phyloP scores from a whole-genome alignment of 1,140 invertebrate genomes.

The Calephelis virginiensis region DNA sequence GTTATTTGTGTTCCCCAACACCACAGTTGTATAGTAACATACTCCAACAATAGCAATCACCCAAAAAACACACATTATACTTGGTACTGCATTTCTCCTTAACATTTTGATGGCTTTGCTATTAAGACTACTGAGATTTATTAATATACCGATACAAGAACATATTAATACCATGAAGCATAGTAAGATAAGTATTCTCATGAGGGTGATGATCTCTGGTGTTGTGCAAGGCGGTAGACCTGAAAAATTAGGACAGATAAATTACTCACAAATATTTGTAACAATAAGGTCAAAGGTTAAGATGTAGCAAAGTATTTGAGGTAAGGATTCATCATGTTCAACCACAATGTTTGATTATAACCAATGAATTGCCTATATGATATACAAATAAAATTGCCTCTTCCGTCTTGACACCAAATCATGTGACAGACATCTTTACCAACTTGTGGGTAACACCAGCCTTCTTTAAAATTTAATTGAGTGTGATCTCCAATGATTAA shows the following conservation, averaged over 20 bases:
- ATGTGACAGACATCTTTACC: no score
- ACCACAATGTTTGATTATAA: no score
- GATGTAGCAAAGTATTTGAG: no score
- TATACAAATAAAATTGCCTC: no score
- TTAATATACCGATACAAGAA: constrained; percentile 75
- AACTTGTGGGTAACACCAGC: no score
- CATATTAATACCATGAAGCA: constrained; percentile 78
- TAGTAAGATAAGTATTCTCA: constrained; percentile 77
- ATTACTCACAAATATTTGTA: not conserved
- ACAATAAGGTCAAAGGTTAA: not conserved
- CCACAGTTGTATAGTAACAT: constrained; percentile 77
- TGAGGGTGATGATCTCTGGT: constrained; percentile 73
- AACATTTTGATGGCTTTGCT: constrained; percentile 74
- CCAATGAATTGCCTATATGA: no score
- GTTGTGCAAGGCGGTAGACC: constrained; percentile 74
- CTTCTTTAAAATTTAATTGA: no score
- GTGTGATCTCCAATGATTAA: no score
- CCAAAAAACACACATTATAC: constrained; percentile 78
- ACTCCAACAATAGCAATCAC: constrained; percentile 78
- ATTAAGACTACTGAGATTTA: constrained; percentile 76
- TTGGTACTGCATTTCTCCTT: constrained; percentile 75
- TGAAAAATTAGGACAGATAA: constrained; percentile 42
- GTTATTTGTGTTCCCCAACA: constrained; percentile 69
- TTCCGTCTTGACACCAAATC: no score
- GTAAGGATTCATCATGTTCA: no score